Evolutionary conservation across 2,113 vertebrate genomes (phyloP).

Genomic region (Pelusios castaneus): DNA sequence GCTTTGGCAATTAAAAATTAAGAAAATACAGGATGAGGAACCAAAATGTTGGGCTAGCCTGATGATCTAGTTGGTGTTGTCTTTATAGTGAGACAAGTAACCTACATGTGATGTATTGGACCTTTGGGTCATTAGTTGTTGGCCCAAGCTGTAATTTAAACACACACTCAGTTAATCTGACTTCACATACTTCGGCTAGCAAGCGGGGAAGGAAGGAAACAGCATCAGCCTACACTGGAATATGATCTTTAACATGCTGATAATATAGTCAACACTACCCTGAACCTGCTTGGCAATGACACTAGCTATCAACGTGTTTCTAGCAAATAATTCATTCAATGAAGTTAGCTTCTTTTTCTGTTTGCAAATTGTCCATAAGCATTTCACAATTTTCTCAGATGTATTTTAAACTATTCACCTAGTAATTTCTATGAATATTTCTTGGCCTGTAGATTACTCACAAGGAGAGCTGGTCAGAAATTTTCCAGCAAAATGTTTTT

Average conservation of each 20-base stretch:
- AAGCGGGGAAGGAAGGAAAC: not conserved
- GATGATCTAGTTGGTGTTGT: not conserved
- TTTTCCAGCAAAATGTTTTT: not conserved
- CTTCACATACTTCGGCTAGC: not conserved
- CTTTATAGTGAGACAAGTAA: too few species aligned
- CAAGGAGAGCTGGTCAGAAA: not conserved
- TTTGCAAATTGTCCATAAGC: not conserved
- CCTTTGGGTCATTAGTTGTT: too few species aligned
- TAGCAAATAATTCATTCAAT: not conserved
- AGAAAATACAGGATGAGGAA: not conserved
- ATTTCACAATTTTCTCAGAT: not conserved
- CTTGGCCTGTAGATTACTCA: not conserved
- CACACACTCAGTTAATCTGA: not conserved
- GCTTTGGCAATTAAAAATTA: not conserved
- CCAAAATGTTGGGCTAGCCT: not conserved
- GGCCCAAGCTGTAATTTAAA: not conserved
- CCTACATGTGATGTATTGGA: too few species aligned
- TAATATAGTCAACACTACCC: not conserved
- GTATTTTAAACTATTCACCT: not conserved
- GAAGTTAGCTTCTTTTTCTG: not conserved
- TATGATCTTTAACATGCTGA: not conserved
- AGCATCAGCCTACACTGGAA: not conserved
- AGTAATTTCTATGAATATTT: not conserved
- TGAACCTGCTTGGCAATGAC: not conserved
- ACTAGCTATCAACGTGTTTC: too few species aligned